These are phyloP conservation scores for Apteryx owenii DNA, from an alignment of 2,113 vertebrate genomes.

Conservation along the genomic window DNA sequence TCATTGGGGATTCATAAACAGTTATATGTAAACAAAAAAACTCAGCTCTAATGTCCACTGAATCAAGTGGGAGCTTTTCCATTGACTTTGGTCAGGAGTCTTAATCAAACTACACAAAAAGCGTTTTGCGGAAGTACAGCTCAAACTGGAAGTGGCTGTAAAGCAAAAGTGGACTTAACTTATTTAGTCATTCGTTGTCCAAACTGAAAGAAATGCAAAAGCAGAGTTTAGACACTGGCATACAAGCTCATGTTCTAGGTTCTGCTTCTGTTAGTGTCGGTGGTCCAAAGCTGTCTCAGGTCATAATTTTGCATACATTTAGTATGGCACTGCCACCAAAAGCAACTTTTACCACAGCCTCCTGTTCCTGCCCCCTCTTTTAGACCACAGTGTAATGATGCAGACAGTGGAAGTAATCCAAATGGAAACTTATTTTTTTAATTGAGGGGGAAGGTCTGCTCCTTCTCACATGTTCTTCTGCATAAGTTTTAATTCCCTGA, in stretches of 20 bases:
- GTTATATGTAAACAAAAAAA: not conserved
- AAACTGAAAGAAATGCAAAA: not conserved
- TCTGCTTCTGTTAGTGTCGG: not conserved
- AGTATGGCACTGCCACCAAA: not conserved
- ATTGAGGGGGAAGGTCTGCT: not conserved
- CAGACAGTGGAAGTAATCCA: not conserved
- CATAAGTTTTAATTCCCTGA: not conserved
- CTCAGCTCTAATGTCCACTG: not conserved
- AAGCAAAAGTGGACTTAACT: not conserved
- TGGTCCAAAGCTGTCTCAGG: not conserved
- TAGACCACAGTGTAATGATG: not conserved
- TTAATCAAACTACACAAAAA: slow-evolving; percentile 1
- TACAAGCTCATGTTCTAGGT: not conserved
- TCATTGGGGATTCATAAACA: not conserved
- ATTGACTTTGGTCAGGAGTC: not conserved
- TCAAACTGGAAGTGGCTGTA: not conserved
- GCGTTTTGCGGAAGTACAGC: not conserved
- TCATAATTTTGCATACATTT: not conserved
- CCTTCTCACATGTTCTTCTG: not conserved
- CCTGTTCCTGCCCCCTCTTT: not conserved
- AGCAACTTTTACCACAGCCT: not conserved
- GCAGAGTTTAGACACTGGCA: not conserved
- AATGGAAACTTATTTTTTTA: not conserved
- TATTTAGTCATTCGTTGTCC: not conserved
- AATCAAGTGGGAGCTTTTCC: not conserved